phyloP scores from a whole-genome alignment of 2,888 invertebrate genomes.

The Drosophila austrosaltans region DNA sequence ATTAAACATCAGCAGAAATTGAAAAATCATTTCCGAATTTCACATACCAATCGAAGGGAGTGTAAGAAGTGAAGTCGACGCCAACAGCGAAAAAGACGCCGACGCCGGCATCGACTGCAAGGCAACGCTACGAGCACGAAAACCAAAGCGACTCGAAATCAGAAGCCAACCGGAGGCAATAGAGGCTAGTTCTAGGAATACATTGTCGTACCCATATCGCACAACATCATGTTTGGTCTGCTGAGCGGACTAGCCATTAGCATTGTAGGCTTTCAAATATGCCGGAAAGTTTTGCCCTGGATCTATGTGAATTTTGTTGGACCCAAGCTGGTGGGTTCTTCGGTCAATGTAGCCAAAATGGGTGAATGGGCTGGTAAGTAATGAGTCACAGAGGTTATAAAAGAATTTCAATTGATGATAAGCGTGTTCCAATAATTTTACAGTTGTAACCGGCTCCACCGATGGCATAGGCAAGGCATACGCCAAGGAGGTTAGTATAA shows the following conservation, averaged over 20 bases:
- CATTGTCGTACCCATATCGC: slow-evolving; percentile 2
- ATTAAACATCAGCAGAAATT: slow-evolving; percentile 37
- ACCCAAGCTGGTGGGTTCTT: slow-evolving; percentile 85
- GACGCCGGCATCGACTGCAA: slow-evolving; percentile 16
- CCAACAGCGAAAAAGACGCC: slow-evolving; percentile 26
- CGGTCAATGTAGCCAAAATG: slow-evolving; percentile 87
- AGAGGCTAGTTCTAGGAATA: slow-evolving; percentile 20
- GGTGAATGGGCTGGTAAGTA: slow-evolving; percentile 93
- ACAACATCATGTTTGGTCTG: slow-evolving; percentile 46
- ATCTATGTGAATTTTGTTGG: slow-evolving; percentile 84
- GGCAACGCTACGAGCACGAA: slow-evolving; percentile 25
- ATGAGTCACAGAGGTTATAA: slow-evolving; percentile 6
- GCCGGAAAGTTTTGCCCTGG: slow-evolving; percentile 82
- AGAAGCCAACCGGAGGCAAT: slow-evolving; percentile 44
- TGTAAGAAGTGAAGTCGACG: slow-evolving; percentile 10
- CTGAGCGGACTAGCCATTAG: slow-evolving; percentile 73
- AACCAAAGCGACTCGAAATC: slow-evolving; percentile 27
- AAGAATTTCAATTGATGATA: slow-evolving; percentile 25
- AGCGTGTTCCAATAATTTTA: slow-evolving; percentile 70
- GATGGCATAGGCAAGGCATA: slow-evolving; percentile 96
- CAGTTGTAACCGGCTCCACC: slow-evolving; percentile 94
- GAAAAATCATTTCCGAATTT: slow-evolving; percentile 33
- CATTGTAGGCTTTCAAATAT: slow-evolving; percentile 81
- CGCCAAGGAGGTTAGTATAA: slow-evolving; percentile 86
- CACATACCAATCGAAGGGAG: slow-evolving; percentile 15